phyloP scores from a whole-genome alignment of 2,113 vertebrate genomes.

The Manacus vitellinus region DNA sequence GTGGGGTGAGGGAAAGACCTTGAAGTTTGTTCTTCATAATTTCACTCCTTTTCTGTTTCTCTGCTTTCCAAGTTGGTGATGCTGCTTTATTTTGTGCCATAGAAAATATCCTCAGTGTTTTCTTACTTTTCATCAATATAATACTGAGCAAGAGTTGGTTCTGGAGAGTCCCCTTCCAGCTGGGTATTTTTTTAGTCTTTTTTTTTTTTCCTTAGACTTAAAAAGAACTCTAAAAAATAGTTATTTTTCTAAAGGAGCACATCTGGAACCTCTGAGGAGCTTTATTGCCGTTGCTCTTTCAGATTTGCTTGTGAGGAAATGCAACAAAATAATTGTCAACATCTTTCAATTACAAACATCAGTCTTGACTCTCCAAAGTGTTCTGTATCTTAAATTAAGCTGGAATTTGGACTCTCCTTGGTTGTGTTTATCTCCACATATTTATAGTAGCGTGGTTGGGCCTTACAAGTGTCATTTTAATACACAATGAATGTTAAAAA shows the following conservation, averaged over 20 bases:
- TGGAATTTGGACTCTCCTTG: neutral
- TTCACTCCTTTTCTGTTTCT: neutral
- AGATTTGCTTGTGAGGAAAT: neutral
- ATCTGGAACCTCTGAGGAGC: neutral
- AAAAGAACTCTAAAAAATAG: neutral
- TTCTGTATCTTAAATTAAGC: neutral
- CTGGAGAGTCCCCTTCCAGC: neutral
- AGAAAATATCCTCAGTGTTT: neutral
- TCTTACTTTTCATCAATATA: neutral
- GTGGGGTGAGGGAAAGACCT: neutral
- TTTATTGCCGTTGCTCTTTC: neutral
- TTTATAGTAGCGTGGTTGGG: fast-evolving
- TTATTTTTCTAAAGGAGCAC: neutral
- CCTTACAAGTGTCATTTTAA: neutral
- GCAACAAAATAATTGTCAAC: neutral
- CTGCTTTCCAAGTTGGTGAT: neutral
- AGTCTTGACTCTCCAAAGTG: neutral
- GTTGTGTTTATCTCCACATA: neutral
- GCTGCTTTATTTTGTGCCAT: neutral
- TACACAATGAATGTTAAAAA: neutral
- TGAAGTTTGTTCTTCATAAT: neutral
- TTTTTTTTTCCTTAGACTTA: neutral
- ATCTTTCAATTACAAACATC: neutral
- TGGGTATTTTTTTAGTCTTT: neutral
- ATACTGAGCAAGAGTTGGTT: neutral